phyloP scores from a whole-genome alignment of 2,888 invertebrate genomes.

The Steinernema hermaphroditum region DNA sequence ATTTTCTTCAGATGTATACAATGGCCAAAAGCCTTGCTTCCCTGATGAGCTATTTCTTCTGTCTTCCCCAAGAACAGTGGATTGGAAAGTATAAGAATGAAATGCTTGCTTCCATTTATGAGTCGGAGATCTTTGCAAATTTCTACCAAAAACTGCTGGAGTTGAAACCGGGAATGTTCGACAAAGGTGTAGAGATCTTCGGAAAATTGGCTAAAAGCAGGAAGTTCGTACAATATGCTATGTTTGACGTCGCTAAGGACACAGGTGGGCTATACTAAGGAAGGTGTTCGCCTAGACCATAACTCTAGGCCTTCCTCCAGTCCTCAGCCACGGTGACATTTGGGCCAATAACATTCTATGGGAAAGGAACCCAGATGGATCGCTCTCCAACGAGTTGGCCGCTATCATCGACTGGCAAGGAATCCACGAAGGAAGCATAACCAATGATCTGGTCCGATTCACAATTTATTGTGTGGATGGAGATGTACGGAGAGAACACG shows the following conservation, averaged over 20 bases:
- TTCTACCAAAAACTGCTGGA: neutral
- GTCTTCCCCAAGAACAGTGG: constrained; percentile 11
- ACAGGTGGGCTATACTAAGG: neutral
- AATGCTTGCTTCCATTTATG: neutral
- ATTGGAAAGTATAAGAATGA: neutral
- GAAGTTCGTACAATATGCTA: neutral
- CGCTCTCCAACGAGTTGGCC: neutral
- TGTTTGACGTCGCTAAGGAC: neutral
- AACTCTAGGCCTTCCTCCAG: constrained; percentile 12
- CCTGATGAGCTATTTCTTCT: neutral
- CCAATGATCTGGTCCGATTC: neutral
- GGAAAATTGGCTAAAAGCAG: neutral
- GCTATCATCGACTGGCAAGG: constrained; percentile 33
- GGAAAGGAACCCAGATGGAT: constrained; percentile 16
- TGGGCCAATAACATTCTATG: constrained; percentile 23
- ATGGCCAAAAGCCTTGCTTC: neutral
- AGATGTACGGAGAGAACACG: neutral
- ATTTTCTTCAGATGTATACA: neutral
- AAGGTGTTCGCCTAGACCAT: no score
- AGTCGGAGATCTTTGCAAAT: neutral
- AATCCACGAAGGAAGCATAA: constrained; percentile 24
- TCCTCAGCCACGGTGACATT: constrained; percentile 17
- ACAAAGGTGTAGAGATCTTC: neutral
- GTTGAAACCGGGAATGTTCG: constrained; percentile 1
- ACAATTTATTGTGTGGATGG: neutral